Evolutionary conservation across 1,140 invertebrate species (phyloP).

Genomic region (Aphidius ervi): DNA sequence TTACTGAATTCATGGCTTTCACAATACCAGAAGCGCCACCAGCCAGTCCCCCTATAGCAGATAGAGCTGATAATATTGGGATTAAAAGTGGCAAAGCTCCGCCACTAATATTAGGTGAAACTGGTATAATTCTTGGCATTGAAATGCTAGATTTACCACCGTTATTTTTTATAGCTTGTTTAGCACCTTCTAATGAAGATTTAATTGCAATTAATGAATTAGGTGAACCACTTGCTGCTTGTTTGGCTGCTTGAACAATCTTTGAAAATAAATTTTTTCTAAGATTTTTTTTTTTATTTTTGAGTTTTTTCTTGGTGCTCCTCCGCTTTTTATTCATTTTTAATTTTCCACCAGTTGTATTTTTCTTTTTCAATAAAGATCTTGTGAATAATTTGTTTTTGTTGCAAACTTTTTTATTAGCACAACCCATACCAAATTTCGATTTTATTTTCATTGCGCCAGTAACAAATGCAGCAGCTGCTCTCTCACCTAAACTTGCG

Average conservation of each 20-base stretch:
- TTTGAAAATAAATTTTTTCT: too few species aligned
- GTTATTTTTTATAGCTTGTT: conserved; percentile 26
- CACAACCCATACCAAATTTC: too few species aligned
- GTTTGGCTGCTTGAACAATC: too few species aligned
- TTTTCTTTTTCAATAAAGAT: background rate
- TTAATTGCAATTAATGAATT: background rate
- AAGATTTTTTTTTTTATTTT: background rate
- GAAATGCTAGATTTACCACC: conserved; percentile 28
- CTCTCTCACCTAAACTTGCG: background rate
- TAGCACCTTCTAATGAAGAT: conserved; percentile 18
- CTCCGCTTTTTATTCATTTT: background rate
- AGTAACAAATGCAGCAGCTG: too few species aligned
- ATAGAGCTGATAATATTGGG: too few species aligned
- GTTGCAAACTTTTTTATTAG: background rate
- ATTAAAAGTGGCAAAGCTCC: too few species aligned
- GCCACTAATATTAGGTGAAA: background rate
- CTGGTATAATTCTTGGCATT: conserved; percentile 14
- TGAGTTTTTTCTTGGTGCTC: background rate
- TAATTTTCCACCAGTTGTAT: background rate
- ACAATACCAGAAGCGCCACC: background rate
- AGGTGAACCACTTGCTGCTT: too few species aligned
- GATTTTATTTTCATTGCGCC: too few species aligned
- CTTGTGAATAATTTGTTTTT: background rate
- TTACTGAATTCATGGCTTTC: background rate
- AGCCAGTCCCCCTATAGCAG: background rate